A percentile compares a stretch with the other conserved stretches of the same genome.
These are phyloP conservation scores for Micronisus gabar DNA, from an alignment of 2,113 vertebrate species.

Conservation along the genomic window DNA sequence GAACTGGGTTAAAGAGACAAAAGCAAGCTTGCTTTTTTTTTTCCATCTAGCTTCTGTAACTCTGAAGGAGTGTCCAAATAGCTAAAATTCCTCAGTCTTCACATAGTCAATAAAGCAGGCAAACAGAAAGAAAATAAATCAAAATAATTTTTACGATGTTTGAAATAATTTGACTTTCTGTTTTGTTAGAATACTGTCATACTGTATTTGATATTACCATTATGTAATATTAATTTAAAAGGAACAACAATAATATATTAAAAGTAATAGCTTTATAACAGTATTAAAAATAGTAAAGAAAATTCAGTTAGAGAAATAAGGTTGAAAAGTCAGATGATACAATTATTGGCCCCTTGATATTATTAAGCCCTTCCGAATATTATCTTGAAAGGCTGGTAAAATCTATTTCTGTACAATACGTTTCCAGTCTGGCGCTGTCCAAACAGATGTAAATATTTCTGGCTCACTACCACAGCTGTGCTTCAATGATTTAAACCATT, in stretches of 20 bases:
- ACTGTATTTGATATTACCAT: neutral
- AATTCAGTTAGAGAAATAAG: neutral
- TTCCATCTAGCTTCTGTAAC: neutral
- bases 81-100: neutral
- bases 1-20: neutral
- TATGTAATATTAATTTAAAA: neutral
- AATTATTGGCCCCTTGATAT: neutral
- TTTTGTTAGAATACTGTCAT: neutral
- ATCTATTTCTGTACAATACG: neutral
- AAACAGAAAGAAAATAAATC: neutral
- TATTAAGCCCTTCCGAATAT: neutral
- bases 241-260: neutral
- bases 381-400: neutral
- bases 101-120: neutral
- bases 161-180: neutral
- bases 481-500: neutral
- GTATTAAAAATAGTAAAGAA: neutral
- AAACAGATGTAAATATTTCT: conserved; percentile 16
- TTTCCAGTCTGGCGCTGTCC: neutral
- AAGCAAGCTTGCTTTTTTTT: neutral
- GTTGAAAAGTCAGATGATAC: neutral
- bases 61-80: neutral
- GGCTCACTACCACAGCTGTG: neutral
- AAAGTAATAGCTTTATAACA: neutral
- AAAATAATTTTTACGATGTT: neutral